Evolutionary conservation across 2,797 vertebrate genomes (phyloP).

Genomic region (Gymnopithys bicolor): DNA sequence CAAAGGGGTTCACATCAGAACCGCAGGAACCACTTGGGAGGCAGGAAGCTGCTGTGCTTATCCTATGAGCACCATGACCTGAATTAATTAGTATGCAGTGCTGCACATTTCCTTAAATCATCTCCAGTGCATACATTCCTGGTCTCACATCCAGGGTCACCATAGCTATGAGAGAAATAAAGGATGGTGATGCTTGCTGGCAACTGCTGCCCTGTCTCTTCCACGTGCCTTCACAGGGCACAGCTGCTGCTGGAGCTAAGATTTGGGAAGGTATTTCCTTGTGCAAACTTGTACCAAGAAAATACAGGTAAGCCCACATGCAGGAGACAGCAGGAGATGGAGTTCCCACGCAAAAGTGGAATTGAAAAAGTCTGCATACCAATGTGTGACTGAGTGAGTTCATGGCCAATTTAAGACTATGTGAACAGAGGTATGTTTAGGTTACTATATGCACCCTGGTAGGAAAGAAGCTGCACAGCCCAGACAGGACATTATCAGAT

Average conservation of each 20-base stretch:
- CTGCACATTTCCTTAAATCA: conserved; percentile 30
- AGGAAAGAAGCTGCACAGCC: neutral
- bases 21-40: neutral
- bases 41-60: conserved; percentile 40
- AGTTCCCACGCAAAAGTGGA: neutral
- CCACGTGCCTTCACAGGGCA: neutral
- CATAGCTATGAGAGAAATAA: conserved; percentile 20
- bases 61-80: neutral
- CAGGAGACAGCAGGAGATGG: neutral
- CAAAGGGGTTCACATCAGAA: conserved; percentile 19
- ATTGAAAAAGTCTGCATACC: neutral
- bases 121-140: conserved; percentile 20
- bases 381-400: rapidly evolving
- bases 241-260: neutral
- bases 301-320: neutral
- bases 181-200: neutral
- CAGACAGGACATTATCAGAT: neutral
- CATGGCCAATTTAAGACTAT: neutral
- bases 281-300: neutral
- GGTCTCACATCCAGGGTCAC: conserved; percentile 9
- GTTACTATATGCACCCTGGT: neutral
- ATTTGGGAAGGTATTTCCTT: neutral
- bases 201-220: neutral
- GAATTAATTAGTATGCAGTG: conserved; percentile 10
- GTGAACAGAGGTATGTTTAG: neutral